These are phyloP conservation scores for Stegostoma tigrinum DNA, from an alignment of 2,113 vertebrate genomes.

Conservation along the genomic window DNA sequence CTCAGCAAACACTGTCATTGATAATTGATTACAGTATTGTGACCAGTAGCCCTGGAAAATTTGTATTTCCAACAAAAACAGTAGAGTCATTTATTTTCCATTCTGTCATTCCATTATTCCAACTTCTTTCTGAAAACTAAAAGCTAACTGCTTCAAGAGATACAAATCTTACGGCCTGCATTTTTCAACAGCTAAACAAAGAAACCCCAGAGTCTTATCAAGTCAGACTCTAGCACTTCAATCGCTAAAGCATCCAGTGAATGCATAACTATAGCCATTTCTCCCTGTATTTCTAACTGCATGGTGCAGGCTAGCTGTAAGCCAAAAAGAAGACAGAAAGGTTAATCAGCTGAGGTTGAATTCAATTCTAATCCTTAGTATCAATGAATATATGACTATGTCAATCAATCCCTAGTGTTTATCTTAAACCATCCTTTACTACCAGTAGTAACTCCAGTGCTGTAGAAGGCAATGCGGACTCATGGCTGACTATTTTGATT, in stretches of 20 bases:
- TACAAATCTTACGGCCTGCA: not conserved
- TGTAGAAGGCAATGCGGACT: too few relatives aligned
- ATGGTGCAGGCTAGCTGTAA: not conserved
- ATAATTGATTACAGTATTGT: not conserved
- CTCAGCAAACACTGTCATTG: not conserved
- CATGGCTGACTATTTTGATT: too few relatives aligned
- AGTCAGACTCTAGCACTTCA: not conserved
- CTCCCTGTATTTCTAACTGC: not conserved
- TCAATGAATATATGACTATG: not conserved
- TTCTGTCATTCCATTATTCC: not conserved
- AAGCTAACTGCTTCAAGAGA: not conserved
- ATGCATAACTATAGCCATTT: not conserved
- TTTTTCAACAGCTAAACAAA: not conserved
- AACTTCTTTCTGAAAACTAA: not conserved
- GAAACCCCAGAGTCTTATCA: not conserved
- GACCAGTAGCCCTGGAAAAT: not conserved
- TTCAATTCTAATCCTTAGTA: not conserved
- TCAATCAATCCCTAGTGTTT: too few relatives aligned
- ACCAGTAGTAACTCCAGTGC: too few relatives aligned
- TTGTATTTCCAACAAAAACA: not conserved
- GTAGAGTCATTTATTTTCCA: not conserved
- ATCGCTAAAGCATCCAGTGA: not conserved
- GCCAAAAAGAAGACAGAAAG: not conserved
- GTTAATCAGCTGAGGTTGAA: not conserved
- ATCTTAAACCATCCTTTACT: too few relatives aligned